These are phyloP conservation scores for Pandemis corylana DNA, from an alignment of 2,888 invertebrate genomes.

Conservation along the genomic window DNA sequence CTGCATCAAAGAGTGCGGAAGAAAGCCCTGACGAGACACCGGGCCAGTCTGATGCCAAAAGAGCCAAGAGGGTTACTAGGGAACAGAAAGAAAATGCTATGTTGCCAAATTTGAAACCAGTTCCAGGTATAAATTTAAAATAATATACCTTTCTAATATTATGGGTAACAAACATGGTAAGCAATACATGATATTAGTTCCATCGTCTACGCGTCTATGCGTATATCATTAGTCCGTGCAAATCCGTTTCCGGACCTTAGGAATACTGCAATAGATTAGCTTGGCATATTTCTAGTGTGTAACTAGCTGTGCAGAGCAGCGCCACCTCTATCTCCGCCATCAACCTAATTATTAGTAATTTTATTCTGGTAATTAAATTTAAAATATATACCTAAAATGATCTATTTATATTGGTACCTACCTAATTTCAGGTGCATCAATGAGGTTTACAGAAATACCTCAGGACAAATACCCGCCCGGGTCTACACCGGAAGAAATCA, in stretches of 20 bases:
- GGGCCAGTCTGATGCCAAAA: constrained; percentile 74
- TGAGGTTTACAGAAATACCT: constrained; percentile 92
- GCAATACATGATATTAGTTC: no score
- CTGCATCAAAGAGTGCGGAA: constrained; percentile 47
- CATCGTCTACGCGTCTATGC: no score
- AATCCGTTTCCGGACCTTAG: no score
- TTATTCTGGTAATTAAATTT: no score
- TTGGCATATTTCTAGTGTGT: no score
- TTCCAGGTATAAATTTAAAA: constrained; percentile 73
- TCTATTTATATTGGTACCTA: background rate
- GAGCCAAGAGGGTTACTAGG: constrained; percentile 72
- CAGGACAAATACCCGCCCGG: constrained; percentile 90
- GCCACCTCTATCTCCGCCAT: no score
- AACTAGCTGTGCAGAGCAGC: no score
- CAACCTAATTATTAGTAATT: no score
- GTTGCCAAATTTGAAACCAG: constrained; percentile 92
- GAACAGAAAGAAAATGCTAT: constrained; percentile 89
- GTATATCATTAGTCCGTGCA: no score
- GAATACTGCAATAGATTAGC: no score
- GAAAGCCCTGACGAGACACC: constrained; percentile 63
- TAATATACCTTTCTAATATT: no score
- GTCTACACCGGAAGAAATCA: constrained; percentile 92
- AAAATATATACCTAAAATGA: background rate
- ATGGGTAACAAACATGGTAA: no score
- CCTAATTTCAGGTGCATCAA: constrained; percentile 87